Evolutionary conservation across 2,888 invertebrate genomes (phyloP).

Genomic region (Standfussiana lucernea): DNA sequence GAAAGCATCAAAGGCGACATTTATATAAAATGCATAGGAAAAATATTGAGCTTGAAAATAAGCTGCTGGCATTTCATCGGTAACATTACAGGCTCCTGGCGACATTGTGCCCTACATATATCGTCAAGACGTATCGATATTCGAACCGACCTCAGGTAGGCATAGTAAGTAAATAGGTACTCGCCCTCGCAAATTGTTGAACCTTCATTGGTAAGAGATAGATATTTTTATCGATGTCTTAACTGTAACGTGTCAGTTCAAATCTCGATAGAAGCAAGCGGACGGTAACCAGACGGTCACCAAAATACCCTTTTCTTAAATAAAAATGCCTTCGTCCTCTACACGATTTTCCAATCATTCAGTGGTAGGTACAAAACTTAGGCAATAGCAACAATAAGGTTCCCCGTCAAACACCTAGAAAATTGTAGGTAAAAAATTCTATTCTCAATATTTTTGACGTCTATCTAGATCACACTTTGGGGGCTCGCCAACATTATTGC

Average conservation of each 20-base stretch:
- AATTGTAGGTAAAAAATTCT: conserved; percentile 87
- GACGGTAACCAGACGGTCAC: conserved; percentile 53
- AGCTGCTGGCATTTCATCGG: conserved; percentile 67
- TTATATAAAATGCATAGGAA: conserved; percentile 62
- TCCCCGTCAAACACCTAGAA: conserved; percentile 83
- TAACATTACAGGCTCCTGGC: conserved; percentile 64
- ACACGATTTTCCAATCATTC: conserved; percentile 54
- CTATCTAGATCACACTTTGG: conserved; percentile 80
- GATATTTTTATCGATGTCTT: background rate
- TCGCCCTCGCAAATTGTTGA: background rate
- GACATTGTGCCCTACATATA: conserved; percentile 49
- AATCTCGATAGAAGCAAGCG: conserved; percentile 63
- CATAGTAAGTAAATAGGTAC: background rate
- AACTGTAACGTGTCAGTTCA: conserved; percentile 37
- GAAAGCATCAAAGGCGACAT: conserved; percentile 69
- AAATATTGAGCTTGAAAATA: conserved; percentile 64
- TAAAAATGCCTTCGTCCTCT: conserved; percentile 53
- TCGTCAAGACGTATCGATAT: conserved; percentile 55
- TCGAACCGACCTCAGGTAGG: conserved; percentile 47
- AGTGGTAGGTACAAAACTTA: conserved; percentile 61
- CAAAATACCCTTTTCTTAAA: conserved; percentile 41
- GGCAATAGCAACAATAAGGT: conserved; percentile 80
- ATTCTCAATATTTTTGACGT: conserved; percentile 80
- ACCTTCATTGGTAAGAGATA: background rate
- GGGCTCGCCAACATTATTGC: conserved; percentile 55